These are phyloP conservation scores for Zaprionus lachaisei DNA, from an alignment of 1,140 invertebrate genomes.

Conservation along the genomic window DNA sequence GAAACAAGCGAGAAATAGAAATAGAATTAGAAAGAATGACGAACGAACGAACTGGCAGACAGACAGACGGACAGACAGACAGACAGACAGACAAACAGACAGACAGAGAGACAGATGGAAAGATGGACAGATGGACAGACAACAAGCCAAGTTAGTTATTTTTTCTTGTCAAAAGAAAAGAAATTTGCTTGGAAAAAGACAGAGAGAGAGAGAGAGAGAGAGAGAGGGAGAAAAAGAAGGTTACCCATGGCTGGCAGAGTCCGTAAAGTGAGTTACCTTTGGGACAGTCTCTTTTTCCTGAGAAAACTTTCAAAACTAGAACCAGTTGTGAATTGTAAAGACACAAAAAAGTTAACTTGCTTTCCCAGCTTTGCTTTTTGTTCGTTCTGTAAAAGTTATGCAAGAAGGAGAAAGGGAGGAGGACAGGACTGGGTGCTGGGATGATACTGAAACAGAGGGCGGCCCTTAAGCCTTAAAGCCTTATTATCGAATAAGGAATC, in stretches of 20 bases:
- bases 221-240: background rate
- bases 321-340: slow-evolving; percentile 40
- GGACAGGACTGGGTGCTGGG: background rate
- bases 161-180: background rate
- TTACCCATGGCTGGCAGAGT: background rate
- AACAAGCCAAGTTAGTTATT: slow-evolving; percentile 2
- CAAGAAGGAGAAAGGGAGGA: background rate
- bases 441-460: background rate
- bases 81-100: background rate
- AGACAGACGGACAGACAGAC: background rate
- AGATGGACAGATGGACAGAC: background rate
- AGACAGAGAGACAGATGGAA: background rate
- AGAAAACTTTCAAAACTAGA: background rate
- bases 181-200: background rate
- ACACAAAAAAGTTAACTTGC: background rate
- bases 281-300: background rate
- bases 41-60: background rate
- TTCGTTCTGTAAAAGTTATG: background rate
- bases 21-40: slow-evolving; percentile 7
- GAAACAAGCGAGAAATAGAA: slow-evolving; percentile 16
- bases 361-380: background rate
- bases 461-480: background rate
- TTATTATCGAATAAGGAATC: background rate
- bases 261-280: slow-evolving; percentile 3
- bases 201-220: background rate